These are phyloP conservation scores for Pocota personata DNA, from an alignment of 2,888 invertebrate genomes.

Conservation along the genomic window DNA sequence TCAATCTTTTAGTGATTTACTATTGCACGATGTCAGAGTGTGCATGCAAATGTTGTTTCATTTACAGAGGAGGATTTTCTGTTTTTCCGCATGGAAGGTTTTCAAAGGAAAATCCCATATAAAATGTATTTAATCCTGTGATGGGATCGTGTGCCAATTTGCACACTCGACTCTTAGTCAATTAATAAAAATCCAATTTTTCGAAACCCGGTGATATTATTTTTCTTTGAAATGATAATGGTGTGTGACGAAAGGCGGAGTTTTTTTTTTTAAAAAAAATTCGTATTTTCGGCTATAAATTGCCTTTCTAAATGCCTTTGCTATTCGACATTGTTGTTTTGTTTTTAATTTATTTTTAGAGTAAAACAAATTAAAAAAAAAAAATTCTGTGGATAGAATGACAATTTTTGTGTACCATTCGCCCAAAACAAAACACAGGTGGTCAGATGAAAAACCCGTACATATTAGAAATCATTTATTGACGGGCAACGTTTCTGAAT, in stretches of 20 bases:
- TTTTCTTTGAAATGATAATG: slow-evolving; percentile 11
- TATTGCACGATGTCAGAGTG: not conserved
- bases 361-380: too few relatives aligned
- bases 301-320: not conserved
- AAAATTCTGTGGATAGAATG: too few relatives aligned
- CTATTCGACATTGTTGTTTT: not conserved
- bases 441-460: too few relatives aligned
- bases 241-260: slow-evolving; percentile 43
- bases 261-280: not conserved
- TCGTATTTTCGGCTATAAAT: not conserved
- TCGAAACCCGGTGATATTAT: not conserved
- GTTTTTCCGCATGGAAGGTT: not conserved
- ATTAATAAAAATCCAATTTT: not conserved
- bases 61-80: not conserved
- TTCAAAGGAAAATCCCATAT: not conserved
- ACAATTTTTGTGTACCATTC: too few relatives aligned
- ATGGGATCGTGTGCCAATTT: slow-evolving; percentile 41
- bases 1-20: not conserved
- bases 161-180: slow-evolving; percentile 15
- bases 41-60: not conserved
- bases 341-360: not conserved
- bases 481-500: too few relatives aligned
- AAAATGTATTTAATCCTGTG: slow-evolving; percentile 3
- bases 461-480: too few relatives aligned
- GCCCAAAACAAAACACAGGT: too few relatives aligned